Evolutionary conservation across 2,888 invertebrate species (phyloP).

Genomic region (Melipona beecheii): DNA sequence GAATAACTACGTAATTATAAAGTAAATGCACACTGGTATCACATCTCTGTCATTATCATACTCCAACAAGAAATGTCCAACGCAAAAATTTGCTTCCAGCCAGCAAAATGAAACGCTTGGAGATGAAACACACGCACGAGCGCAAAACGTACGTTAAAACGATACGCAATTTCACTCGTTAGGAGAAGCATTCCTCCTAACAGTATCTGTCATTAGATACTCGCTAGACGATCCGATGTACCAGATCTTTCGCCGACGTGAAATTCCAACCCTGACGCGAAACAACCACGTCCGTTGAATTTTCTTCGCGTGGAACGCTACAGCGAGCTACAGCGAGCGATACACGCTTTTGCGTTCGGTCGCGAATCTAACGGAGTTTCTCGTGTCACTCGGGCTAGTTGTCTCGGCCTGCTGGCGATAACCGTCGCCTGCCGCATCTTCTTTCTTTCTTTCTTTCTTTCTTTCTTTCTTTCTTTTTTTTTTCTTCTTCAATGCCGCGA

Average conservation of each 20-base stretch:
- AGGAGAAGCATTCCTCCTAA: background rate
- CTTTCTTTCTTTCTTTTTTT: too few species aligned
- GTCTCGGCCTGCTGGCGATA: conserved; percentile 7
- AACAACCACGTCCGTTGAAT: conserved; percentile 2
- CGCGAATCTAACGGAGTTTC: conserved; percentile 59
- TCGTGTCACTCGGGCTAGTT: conserved; percentile 49
- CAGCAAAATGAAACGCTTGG: too few species aligned
- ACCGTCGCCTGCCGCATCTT: background rate
- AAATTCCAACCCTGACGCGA: background rate
- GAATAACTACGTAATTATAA: too few species aligned
- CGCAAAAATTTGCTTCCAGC: too few species aligned
- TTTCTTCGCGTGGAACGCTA: background rate
- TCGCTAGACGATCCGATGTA: background rate
- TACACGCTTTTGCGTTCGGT: conserved; percentile 42
- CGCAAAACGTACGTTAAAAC: background rate
- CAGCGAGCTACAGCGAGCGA: background rate
- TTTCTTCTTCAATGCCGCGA: background rate
- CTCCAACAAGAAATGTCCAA: too few species aligned
- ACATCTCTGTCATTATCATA: too few species aligned
- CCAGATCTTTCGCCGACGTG: background rate
- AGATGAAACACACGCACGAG: too few species aligned
- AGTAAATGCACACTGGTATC: too few species aligned
- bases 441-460: too few species aligned
- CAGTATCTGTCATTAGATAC: background rate
- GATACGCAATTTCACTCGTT: background rate